Conservation (phyloP, 2,113 vertebrate species). For the Nibea coibor region DNA sequence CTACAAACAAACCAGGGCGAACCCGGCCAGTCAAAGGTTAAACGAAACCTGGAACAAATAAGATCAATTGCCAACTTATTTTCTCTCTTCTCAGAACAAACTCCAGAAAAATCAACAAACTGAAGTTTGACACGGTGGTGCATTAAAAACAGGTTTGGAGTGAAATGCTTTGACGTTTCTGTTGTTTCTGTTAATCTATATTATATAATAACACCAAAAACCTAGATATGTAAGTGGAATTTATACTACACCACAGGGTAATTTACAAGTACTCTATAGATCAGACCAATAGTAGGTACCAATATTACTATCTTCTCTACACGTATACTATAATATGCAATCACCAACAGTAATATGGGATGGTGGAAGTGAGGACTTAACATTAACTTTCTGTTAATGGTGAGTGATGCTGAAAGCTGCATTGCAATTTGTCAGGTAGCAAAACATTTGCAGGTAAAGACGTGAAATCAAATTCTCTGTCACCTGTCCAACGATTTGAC, state of each 20-base stretch:
- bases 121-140: not conserved
- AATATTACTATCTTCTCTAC: too few species aligned
- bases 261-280: too few species aligned
- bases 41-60: constrained; percentile 52
- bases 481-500: not conserved
- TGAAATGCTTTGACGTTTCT: not conserved
- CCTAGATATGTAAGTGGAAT: not conserved
- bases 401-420: not conserved
- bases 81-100: constrained; percentile 35
- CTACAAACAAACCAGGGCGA: constrained; percentile 40
- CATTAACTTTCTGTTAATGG: not conserved
- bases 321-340: too few species aligned
- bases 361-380: not conserved
- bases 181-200: not conserved
- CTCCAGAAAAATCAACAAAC: constrained; percentile 16
- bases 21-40: constrained; percentile 42
- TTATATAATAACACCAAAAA: not conserved
- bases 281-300: too few species aligned
- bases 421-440: too few species aligned
- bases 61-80: constrained; percentile 36
- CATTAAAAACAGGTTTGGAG: not conserved
- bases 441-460: not conserved
- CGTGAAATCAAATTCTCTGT: not conserved
- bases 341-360: not conserved
- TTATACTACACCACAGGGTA: not conserved